A percentile compares a stretch with the other conserved stretches of the same genome.
Evolutionary conservation across 2,797 vertebrate species (phyloP).

Genomic region (Acomys russatus): DNA sequence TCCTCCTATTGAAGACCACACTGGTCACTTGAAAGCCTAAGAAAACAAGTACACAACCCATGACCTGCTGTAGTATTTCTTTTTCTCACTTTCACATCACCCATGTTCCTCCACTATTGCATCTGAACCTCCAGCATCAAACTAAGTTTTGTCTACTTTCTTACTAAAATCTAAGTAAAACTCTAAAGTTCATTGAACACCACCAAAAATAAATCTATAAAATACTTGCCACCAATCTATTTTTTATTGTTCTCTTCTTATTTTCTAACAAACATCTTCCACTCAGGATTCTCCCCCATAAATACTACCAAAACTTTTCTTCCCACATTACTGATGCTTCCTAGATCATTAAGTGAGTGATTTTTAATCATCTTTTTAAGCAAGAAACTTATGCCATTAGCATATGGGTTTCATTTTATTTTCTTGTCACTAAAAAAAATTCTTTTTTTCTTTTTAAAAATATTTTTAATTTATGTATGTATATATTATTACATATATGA

Average conservation of each 20-base stretch:
- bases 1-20: background rate
- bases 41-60: background rate
- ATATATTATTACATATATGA: too few relatives aligned
- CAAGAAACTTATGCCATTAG: background rate
- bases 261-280: background rate
- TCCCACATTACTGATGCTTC: background rate
- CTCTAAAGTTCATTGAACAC: too few relatives aligned
- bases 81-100: background rate
- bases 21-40: background rate
- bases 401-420: background rate
- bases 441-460: too few relatives aligned
- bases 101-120: background rate
- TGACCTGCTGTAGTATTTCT: background rate
- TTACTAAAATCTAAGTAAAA: background rate
- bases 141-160: too few relatives aligned
- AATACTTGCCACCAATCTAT: background rate
- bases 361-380: background rate
- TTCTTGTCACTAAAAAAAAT: background rate
- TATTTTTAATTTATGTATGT: too few relatives aligned
- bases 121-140: too few relatives aligned
- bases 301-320: background rate
- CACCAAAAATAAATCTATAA: too few relatives aligned
- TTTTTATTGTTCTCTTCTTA: background rate
- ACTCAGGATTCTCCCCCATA: background rate
- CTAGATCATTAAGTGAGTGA: background rate